Conservation (phyloP, 2,113 vertebrate species). For the Trogon surrucura region DNA sequence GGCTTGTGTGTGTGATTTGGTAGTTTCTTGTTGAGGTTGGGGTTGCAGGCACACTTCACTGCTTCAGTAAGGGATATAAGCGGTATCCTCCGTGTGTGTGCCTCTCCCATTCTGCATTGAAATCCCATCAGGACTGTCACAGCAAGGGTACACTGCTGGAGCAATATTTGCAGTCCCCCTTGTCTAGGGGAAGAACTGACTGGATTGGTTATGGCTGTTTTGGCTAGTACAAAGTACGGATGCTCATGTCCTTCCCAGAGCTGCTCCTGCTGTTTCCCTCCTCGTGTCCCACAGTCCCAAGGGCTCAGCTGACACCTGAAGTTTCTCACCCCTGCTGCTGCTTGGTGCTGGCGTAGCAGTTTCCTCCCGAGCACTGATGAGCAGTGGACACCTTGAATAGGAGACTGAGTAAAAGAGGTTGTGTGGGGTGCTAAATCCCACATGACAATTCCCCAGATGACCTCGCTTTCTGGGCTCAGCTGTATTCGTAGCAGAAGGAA, state of each 20-base stretch:
- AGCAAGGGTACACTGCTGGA: not conserved
- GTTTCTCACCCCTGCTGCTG: not conserved
- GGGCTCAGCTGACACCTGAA: not conserved
- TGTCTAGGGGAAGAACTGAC: not conserved
- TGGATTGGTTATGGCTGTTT: not conserved
- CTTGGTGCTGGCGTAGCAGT: not conserved
- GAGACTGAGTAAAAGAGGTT: not conserved
- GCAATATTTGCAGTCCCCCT: not conserved
- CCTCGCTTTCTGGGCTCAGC: not conserved
- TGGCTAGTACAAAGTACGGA: not conserved
- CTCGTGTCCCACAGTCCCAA: not conserved
- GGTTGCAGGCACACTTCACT: not conserved
- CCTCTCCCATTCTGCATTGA: not conserved
- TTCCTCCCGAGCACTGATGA: not conserved
- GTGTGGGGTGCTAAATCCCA: not conserved
- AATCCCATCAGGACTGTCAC: not conserved
- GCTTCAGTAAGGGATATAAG: not conserved
- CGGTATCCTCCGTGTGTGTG: not conserved
- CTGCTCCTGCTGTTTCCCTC: not conserved
- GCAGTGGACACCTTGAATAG: not conserved
- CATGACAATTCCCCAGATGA: not conserved
- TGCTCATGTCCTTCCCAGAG: not conserved
- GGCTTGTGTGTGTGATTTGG: not conserved
- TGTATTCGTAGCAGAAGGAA: fast-evolving
- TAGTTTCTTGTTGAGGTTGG: not conserved